These are phyloP conservation scores for Gymnorhina tibicen DNA, from an alignment of 2,113 vertebrate genomes.

Conservation along the genomic window DNA sequence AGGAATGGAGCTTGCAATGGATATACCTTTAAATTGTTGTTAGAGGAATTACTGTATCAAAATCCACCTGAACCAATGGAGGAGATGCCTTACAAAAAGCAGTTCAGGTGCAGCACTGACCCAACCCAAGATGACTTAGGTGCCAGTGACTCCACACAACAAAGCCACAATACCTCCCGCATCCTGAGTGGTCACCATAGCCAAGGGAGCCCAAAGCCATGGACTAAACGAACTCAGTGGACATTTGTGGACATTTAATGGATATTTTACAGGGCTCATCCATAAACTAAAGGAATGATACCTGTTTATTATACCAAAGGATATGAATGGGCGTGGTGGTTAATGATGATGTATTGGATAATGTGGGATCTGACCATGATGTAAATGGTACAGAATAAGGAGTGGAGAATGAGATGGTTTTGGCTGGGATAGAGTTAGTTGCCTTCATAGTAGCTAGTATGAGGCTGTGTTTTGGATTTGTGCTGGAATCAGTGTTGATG, in stretches of 20 bases:
- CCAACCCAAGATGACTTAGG: neutral
- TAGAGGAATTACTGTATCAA: neutral
- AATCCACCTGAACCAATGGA: neutral
- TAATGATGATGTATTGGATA: neutral
- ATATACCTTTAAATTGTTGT: neutral
- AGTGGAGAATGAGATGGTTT: neutral
- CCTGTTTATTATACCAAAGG: neutral
- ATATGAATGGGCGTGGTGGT: rapidly evolving
- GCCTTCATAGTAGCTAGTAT: neutral
- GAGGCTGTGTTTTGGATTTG: neutral
- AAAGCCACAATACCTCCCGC: neutral
- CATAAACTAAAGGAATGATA: neutral
- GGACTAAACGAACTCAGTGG: neutral
- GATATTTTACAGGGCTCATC: neutral
- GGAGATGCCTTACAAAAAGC: neutral
- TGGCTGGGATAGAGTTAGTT: neutral
- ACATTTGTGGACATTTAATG: neutral
- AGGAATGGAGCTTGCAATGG: neutral
- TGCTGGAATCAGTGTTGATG: neutral
- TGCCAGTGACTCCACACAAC: neutral
- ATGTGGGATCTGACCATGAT: neutral
- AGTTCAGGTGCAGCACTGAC: neutral
- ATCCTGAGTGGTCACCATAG: too few species aligned
- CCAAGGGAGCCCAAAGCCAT: neutral
- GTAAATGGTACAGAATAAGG: neutral